phyloP scores from a whole-genome alignment of 2,888 invertebrate genomes.

The Helobdella robusta region DNA sequence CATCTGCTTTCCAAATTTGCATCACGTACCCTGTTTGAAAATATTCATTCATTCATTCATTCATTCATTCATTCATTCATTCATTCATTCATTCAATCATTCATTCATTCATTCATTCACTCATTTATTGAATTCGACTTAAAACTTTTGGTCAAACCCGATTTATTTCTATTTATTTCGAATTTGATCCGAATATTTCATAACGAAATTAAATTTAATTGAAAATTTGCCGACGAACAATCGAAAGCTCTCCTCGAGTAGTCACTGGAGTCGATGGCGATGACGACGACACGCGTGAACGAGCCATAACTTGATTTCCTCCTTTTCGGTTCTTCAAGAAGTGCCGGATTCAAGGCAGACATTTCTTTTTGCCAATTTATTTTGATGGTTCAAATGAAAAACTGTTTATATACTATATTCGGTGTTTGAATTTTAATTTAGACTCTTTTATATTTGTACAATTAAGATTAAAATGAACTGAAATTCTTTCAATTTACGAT shows the following conservation, averaged over 20 bases:
- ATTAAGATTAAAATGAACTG: too few relatives aligned
- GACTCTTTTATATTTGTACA: too few relatives aligned
- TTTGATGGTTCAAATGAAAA: too few relatives aligned
- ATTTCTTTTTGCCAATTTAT: too few relatives aligned
- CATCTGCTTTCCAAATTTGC: conserved; percentile 31
- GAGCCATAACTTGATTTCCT: conserved; percentile 29
- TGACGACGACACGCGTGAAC: conserved; percentile 29
- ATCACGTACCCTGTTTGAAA: conserved; percentile 31
- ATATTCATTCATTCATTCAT: background rate
- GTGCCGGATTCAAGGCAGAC: too few relatives aligned
- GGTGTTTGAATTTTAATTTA: too few relatives aligned
- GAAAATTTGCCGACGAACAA: conserved; percentile 27
- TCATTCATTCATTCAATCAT: background rate
- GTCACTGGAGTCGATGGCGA: conserved; percentile 34
- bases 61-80: background rate
- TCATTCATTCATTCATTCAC: conserved; percentile 10
- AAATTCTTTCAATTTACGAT: too few relatives aligned
- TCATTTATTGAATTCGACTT: background rate
- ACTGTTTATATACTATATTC: too few relatives aligned
- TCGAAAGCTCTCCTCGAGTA: conserved; percentile 33
- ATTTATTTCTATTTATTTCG: background rate
- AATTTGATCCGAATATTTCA: background rate
- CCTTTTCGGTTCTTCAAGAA: too few relatives aligned
- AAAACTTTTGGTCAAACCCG: background rate
- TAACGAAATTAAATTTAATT: background rate